These are phyloP conservation scores for Trichoplusia ni DNA, from an alignment of 1,140 invertebrate species.

Conservation along the genomic window DNA sequence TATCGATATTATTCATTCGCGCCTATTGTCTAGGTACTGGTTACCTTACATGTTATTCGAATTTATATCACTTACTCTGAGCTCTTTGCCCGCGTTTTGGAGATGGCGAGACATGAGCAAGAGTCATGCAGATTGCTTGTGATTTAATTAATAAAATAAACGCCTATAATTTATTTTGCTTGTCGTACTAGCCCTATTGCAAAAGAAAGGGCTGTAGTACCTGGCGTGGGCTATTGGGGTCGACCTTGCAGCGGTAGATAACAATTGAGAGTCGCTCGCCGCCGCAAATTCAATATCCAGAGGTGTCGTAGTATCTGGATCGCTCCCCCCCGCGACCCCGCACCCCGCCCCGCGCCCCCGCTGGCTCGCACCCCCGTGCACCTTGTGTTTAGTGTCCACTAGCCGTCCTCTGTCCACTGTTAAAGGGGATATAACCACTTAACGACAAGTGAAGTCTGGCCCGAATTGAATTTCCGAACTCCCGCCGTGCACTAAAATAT, in stretches of 20 bases:
- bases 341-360: conserved; percentile 21
- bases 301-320: conserved; percentile 58
- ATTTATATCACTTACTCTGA: conserved; percentile 1
- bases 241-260: conserved; percentile 76
- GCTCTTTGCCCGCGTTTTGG: background rate
- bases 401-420: conserved; percentile 51
- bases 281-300: conserved; percentile 77
- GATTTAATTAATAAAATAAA: no score
- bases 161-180: no score
- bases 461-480: conserved; percentile 74
- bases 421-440: conserved; percentile 77
- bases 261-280: conserved; percentile 70
- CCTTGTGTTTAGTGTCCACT: conserved; percentile 67
- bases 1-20: conserved; percentile 13
- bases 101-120: no score
- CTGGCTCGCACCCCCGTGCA: conserved; percentile 38
- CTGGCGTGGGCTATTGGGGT: conserved; percentile 52
- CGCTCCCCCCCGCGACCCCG: conserved; percentile 22
- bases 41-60: conserved; percentile 20
- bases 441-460: conserved; percentile 73
- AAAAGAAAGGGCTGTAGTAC: conserved; percentile 74
- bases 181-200: conserved; percentile 50
- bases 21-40: conserved; percentile 20
- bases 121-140: no score
- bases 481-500: conserved; percentile 60